Evolutionary conservation across 2,888 invertebrate species (phyloP), one percentile per base, ranked within the genome.

Genomic region (Stenodema calcarata): DNA sequence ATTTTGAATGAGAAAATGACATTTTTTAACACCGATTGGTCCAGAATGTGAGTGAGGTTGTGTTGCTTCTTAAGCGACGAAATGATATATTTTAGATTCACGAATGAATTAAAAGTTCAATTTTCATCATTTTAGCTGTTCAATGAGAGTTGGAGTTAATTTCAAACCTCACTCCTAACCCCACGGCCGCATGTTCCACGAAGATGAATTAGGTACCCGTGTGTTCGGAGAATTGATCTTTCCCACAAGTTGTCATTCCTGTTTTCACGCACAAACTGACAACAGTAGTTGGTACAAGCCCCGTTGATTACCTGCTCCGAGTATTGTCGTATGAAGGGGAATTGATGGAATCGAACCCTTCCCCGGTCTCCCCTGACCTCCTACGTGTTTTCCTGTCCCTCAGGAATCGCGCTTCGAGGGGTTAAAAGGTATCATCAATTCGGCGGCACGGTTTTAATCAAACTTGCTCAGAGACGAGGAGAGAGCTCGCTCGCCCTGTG

Each of bases 361-460:
- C 18, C 2, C 35, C 35, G 4, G 35, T 35, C 35, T 35, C 35
- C 7, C 7, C 35, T 35, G 1, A 18, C 9, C 54, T 6, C 54
- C 54, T 54, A 54, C 16, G 23, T 18, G 54, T 7, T n/a, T 7
- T n/a, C 16, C 54, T 18, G 54, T 54, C 54, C 54, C 54, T 18
- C 23, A 54, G 54, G 54, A 54, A 18, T 54, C 54, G 54, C 16
- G 54, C 54, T 54, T 12, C 73, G 70, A 73, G 73, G 73, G 73
- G 16, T 28, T 14, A 73, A 73, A n/a, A 50, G 50, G 28, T 23
- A 79, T 79, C 79, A 79, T 79, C 79, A 79, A 79, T 79, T 79
- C 79, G 79, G 50, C 35, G 79, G 50, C 79, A 28, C 50, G 50
- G 79, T 79, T 79, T 79, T 79, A 79, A 79, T 79, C 79, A 79